Evolutionary conservation across 2,888 invertebrate species (phyloP), one percentile per base, ranked within the genome.

Genomic region (Eulithis prunata): DNA sequence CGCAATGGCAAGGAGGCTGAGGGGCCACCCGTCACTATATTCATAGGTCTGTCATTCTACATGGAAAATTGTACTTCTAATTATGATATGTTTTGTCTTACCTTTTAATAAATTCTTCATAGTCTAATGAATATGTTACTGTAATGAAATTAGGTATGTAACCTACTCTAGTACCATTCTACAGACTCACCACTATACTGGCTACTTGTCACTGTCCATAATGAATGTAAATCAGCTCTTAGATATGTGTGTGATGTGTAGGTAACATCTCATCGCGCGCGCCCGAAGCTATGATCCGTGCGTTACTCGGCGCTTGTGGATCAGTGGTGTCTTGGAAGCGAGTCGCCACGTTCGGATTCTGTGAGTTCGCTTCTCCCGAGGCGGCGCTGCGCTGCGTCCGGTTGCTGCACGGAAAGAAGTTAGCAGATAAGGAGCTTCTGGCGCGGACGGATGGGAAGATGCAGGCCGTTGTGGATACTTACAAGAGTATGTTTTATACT

Each of bases 371-470:
- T 73, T 93, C 90, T 66, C 99, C 99, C 14, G 98, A 99, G 90
- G 97, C 99, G 21, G 99, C 99, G 49, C 94, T 99, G 75, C 94
- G 99, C 72, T 98, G 99, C 73, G 98, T 99, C 71, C 93, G 98
- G 53, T 93, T 99, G 72, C 94, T 99, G 41, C 98, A 99, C 90
- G 98, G 98, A 78, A 96, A 98, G 87, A 96, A 96, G 87, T 96
- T 99, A 59, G 98, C 97, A 64, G 99, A 98, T 76, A 98, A 98
- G 90, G 96, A 96, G 82, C 94, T 99, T 76, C 97, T 99, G 66
- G 99, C 99, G 38, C 97, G 98, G 92, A 98, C 99, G 36, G 99
- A 99, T 93, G 98, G 98, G 68, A 99, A 99, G 94, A 98, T 99
- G 80, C 98, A 98, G 94, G 96, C 97, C 66, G 95, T 98, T 70